A percentile compares a stretch with the other conserved stretches of the same genome.
Evolutionary conservation across 2,113 vertebrate genomes (phyloP).

Genomic region (Callorhinus ursinus): DNA sequence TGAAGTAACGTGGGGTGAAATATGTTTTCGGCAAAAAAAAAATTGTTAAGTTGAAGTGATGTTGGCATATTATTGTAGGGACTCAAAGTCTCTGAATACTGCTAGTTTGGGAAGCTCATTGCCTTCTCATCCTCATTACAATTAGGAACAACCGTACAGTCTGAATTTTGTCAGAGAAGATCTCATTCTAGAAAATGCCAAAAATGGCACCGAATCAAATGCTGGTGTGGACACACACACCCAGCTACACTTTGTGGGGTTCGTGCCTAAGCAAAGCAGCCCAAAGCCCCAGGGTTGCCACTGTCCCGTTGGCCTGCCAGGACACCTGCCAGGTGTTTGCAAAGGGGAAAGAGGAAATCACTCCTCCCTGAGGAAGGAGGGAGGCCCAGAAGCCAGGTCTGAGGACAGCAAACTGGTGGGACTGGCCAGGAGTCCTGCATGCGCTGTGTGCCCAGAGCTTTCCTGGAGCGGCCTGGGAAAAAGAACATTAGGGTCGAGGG

Average conservation of each 20-base stretch:
- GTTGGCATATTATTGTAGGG: not conserved
- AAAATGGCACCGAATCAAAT: not conserved
- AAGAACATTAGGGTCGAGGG: accelerated
- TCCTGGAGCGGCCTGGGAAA: not conserved
- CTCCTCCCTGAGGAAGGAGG: not conserved
- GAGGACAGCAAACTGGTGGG: not conserved
- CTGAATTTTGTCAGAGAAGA: not conserved
- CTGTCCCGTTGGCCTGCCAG: accelerated
- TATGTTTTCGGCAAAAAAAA: not conserved
- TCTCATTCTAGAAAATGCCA: not conserved
- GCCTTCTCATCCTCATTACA: not conserved
- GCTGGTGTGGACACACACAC: not conserved
- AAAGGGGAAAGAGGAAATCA: not conserved
- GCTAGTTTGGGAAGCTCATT: not conserved
- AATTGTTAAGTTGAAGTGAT: not conserved
- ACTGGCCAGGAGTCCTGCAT: not conserved
- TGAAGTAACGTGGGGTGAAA: not conserved
- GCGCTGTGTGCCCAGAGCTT: accelerated
- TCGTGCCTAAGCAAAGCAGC: not conserved
- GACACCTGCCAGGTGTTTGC: not conserved
- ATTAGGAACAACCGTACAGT: not conserved
- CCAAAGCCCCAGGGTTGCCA: not conserved
- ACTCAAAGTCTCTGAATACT: not conserved
- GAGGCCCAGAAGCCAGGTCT: not conserved
- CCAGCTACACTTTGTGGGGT: accelerated